Percentiles rank a stretch among this genome's conserved stretches.
Conservation (phyloP, 2,888 invertebrate species). For the Nasonia oneida region DNA sequence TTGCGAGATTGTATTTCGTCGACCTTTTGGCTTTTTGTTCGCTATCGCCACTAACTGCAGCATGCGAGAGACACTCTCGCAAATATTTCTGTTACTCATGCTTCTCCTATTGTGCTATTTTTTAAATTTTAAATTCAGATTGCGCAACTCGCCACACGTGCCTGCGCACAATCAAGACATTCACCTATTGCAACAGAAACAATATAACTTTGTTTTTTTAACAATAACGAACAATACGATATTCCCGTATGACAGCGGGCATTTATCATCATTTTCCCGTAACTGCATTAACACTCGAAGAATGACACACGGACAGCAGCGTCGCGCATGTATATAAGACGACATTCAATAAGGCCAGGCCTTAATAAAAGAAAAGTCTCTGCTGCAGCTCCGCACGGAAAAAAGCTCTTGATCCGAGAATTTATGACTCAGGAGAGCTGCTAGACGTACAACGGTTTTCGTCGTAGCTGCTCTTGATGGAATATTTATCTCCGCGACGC, state of each 20-base stretch:
- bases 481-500: slow-evolving; percentile 7
- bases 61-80: background rate
- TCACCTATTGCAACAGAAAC: background rate
- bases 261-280: slow-evolving; percentile 27
- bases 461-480: background rate
- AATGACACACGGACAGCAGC: background rate
- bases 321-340: background rate
- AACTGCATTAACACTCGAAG: background rate
- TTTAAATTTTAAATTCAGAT: slow-evolving; percentile 32
- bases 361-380: slow-evolving; percentile 11
- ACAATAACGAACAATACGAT: too few relatives aligned
- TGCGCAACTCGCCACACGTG: slow-evolving; percentile 31
- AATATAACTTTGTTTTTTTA: too few relatives aligned
- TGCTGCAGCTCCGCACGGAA: too few relatives aligned
- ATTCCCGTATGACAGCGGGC: background rate
- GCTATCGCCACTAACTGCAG: background rate
- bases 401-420: background rate
- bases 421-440: slow-evolving; percentile 22
- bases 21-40: too few relatives aligned
- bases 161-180: slow-evolving; percentile 10
- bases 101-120: slow-evolving; percentile 5
- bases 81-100: background rate
- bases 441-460: background rate
- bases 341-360: slow-evolving; percentile 23
- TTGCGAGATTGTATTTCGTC: background rate